phyloP scores from a whole-genome alignment of 2,888 invertebrate genomes.

The Meta bourneti region DNA sequence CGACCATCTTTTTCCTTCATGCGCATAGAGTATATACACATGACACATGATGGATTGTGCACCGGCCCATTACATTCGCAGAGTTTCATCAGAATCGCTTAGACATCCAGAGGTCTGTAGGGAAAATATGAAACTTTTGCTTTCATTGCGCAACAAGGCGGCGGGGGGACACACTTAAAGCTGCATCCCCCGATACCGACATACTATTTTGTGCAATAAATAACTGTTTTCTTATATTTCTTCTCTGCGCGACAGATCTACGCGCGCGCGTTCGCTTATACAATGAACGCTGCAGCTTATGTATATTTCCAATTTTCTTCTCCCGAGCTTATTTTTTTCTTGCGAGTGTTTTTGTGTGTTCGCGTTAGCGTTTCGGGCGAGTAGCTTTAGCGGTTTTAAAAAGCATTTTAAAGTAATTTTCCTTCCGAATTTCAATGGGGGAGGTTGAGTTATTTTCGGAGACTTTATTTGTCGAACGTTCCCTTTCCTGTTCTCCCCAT shows the following conservation, averaged over 20 bases:
- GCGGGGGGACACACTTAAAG: not conserved
- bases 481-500: too few relatives aligned
- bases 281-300: slow-evolving; percentile 37
- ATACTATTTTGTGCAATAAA: slow-evolving; percentile 67
- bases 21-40: slow-evolving; percentile 29
- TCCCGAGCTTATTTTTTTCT: not conserved
- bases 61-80: slow-evolving; percentile 70
- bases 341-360: not conserved
- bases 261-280: slow-evolving; percentile 34
- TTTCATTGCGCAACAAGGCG: slow-evolving; percentile 49
- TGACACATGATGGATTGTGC: slow-evolving; percentile 60
- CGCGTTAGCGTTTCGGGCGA: slow-evolving; percentile 29
- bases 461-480: not conserved
- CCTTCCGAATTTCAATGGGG: slow-evolving; percentile 44
- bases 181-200: not conserved
- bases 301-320: slow-evolving; percentile 53
- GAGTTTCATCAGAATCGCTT: slow-evolving; percentile 64
- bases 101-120: slow-evolving; percentile 47
- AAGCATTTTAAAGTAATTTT: slow-evolving; percentile 65
- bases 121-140: slow-evolving; percentile 61
- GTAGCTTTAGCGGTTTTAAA: slow-evolving; percentile 56
- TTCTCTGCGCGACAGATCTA: not conserved
- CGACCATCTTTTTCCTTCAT: slow-evolving; percentile 38
- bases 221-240: slow-evolving; percentile 64
- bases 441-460: slow-evolving; percentile 21